Percentiles rank a stretch among this genome's conserved stretches.
phyloP scores from a whole-genome alignment of 2,888 invertebrate species.

The Rhamphomyia laevipes region DNA sequence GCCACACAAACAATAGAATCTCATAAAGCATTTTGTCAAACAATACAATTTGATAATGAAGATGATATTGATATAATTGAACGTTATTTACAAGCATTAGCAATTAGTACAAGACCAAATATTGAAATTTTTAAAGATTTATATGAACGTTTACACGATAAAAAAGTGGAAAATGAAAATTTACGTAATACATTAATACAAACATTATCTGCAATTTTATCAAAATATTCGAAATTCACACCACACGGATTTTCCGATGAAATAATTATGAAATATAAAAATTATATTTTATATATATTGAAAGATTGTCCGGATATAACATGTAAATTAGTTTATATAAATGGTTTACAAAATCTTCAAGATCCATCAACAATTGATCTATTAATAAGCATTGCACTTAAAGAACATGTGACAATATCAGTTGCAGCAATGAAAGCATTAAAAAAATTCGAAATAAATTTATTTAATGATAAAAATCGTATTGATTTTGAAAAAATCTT shows the following conservation, averaged over 20 bases:
- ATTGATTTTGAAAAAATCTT: conserved; percentile 44
- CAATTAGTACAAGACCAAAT: conserved; percentile 54
- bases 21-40: conserved; percentile 55
- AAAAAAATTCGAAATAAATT: conserved; percentile 38
- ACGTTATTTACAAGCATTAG: conserved; percentile 61
- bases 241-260: conserved; percentile 19
- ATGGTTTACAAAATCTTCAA: conserved; percentile 58
- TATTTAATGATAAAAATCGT: conserved; percentile 36
- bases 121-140: conserved; percentile 39
- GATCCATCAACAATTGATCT: conserved; percentile 46
- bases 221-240: conserved; percentile 33
- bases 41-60: conserved; percentile 43
- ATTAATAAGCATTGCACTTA: conserved; percentile 44
- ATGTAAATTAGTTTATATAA: conserved; percentile 49
- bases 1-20: conserved; percentile 56
- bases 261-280: conserved; percentile 25
- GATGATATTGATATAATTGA: conserved; percentile 47
- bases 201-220: conserved; percentile 50
- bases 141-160: conserved; percentile 23
- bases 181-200: conserved; percentile 55
- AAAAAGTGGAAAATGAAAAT: conserved; percentile 40
- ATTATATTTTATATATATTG: conserved; percentile 33
- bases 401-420: conserved; percentile 42
- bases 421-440: conserved; percentile 59
- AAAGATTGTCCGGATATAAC: conserved; percentile 43